Evolutionary conservation across 1,140 invertebrate species (phyloP).

Genomic region (Drosophila equinoxialis): DNA sequence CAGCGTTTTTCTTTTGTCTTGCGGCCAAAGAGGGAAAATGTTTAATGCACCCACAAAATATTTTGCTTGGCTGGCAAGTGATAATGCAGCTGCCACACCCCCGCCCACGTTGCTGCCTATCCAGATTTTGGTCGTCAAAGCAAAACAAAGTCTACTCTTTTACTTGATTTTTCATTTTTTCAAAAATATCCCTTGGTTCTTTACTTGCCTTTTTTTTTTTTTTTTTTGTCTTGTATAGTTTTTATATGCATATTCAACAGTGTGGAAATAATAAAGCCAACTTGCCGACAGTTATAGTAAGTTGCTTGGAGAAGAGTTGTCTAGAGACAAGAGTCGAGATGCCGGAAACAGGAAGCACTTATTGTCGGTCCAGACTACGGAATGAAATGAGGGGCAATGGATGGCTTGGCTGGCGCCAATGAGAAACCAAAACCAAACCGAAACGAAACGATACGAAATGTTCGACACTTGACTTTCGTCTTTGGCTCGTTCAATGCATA

Average conservation of each 20-base stretch:
- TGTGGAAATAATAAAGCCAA: constrained; percentile 81
- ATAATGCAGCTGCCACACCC: constrained; percentile 64
- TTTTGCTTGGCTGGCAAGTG: constrained; percentile 58
- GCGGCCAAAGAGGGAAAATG: constrained; percentile 51
- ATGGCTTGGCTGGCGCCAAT: constrained; percentile 25
- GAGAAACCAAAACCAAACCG: constrained; percentile 19
- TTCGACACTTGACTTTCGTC: constrained; percentile 46
- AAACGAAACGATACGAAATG: constrained; percentile 18
- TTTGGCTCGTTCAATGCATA: constrained; percentile 32
- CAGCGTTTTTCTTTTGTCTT: constrained; percentile 55
- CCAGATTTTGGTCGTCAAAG: constrained; percentile 54
- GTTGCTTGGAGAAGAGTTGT: constrained; percentile 67
- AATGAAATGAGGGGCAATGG: background rate
- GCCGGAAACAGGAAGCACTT: constrained; percentile 68
- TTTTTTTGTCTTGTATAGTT: background rate
- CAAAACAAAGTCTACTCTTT: constrained; percentile 38
- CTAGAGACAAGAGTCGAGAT: constrained; percentile 57
- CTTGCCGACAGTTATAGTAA: constrained; percentile 76
- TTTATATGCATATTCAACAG: constrained; percentile 74
- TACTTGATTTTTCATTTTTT: background rate
- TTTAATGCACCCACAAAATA: constrained; percentile 73
- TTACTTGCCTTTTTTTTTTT: constrained; percentile 28
- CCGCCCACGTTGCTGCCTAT: background rate
- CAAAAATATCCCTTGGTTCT: background rate
- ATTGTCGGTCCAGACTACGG: constrained; percentile 53